Base-by-base conservation (phyloP, 1,140 invertebrate species). In the Bicyclus anynana region DNA sequence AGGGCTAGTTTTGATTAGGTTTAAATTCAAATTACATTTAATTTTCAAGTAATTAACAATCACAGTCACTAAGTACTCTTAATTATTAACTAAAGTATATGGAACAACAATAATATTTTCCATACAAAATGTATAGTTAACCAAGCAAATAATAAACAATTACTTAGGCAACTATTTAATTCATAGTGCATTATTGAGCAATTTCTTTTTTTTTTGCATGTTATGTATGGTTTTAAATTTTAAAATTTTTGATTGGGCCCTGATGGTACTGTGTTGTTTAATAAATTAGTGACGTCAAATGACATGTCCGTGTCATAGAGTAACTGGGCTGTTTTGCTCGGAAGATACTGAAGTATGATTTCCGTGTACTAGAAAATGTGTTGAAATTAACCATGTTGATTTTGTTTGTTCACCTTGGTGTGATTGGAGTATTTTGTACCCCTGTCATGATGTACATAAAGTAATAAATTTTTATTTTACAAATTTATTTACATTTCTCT, bases 401-500 rank as follows among this genome's bases (percentile, higher is more conserved):
- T 74, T 71, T 44, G 14, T 44, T 75, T 74, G 68, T 77, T 77
- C 55, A 65, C 65, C 74, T 62, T 74, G 62, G 64, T 71, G 67
- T 79, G 74, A 79, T 77, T 64, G 74, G 74, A 79, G 74, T 80
- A 80, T 76, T 73, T 67, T 74, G 72, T 80, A 73, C 71, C 75
- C 72, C 62, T 60, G 53, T 77, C 76, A 77, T 77, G 71, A 78
- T 87, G 79, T 84, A 87, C 69, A 85, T 84, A 87, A 83, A 84
- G 72, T 85, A 87, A 87, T 84, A 84, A 84, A 84, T 82, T 74
- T 78, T 84, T 83, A 87, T 87, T 85, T 87, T 85, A 85, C 72
- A 85, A 85, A 83, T 73, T 80, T 77, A 73, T 68, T 64, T 67
- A 65, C 40, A 75, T 60, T 67, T 78, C 46, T 74, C 65, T 80